Base-by-base conservation (phyloP, 2,797 vertebrate species). In the Podarcis siculus region DNA sequence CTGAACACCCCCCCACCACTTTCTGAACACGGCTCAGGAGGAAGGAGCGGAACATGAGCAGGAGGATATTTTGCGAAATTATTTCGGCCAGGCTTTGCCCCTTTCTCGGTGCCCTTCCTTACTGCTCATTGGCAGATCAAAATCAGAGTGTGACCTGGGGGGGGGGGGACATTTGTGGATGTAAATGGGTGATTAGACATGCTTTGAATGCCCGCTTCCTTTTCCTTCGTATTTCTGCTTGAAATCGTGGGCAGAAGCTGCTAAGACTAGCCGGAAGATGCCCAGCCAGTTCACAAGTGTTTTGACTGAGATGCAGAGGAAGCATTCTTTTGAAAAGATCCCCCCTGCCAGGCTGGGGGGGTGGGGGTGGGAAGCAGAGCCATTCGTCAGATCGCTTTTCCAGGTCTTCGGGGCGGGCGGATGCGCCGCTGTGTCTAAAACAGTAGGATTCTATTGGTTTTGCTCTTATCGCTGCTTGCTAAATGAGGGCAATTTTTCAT, bases 151-250 rank as follows among this genome's bases (percentile, higher is more conserved):
- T 90, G 80, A 82, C 90, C 94, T 90, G 91, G 12, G 12, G 12
- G 3, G 49, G 3, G 49, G 79, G 92, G 93, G 95, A 94, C 42
- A 39, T 78, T 94, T 95, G 72, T 49, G 0, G 91, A 93, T 92
- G 91, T 92, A 96, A 95, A 96, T 90, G 93, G 91, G 95, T 95
- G 93, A 71, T 83, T 32, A 85, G 94, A 77, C 94, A 93, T 95
- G 94, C 94, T 92, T 89, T 13, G 90, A 87, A 94, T 89, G 89
- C 91, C 92, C 90, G 32, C 89, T 45, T 89, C 84, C 12, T 49
- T 49, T 90, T 87, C 88, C 82, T 80, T 66, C 0, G 86, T 17
- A 73, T 92, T 96, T 93, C 94, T 94, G 90, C 88, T 92, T 92
- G 77, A 91, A 93, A 83, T 92, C 72, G 83, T 23, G 64, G 92